A percentile compares a stretch with the other conserved stretches of the same genome.
Evolutionary conservation across 2,888 invertebrate genomes (phyloP).

Genomic region (Dynastes tityus): DNA sequence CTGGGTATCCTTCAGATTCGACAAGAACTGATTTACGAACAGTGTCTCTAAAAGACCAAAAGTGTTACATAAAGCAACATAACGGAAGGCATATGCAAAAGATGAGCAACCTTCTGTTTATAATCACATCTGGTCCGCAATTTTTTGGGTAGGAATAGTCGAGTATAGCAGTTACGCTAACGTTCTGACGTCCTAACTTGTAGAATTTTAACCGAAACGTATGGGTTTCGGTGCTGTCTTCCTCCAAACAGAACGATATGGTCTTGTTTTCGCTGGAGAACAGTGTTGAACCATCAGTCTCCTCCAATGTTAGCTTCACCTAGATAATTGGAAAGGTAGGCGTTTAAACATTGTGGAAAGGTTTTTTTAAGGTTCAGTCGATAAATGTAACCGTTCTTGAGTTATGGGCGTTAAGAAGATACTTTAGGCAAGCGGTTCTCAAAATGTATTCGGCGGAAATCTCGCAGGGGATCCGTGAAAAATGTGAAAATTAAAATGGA

Average conservation of each 20-base stretch:
- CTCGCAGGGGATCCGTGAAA: too few species aligned
- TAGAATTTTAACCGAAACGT: slow-evolving; percentile 63
- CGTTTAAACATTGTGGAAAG: too few species aligned
- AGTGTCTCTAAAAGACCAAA: slow-evolving; percentile 72
- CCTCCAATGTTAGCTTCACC: slow-evolving; percentile 64
- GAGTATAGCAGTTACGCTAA: slow-evolving; percentile 72
- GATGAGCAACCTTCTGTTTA: slow-evolving; percentile 24
- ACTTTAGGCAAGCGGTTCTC: too few species aligned
- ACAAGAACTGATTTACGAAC: slow-evolving; percentile 77
- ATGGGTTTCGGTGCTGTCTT: slow-evolving; percentile 63
- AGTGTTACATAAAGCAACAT: not conserved
- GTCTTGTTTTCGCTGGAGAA: slow-evolving; percentile 57
- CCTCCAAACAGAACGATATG: slow-evolving; percentile 47
- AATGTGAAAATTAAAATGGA: too few species aligned
- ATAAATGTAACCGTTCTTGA: too few species aligned
- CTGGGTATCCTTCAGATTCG: slow-evolving; percentile 82
- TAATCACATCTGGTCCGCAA: slow-evolving; percentile 66
- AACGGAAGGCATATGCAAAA: not conserved
- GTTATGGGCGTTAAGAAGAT: too few species aligned
- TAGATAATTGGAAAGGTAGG: slow-evolving; percentile 43
- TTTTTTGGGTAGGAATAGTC: slow-evolving; percentile 69
- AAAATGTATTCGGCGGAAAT: too few species aligned
- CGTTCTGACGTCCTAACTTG: slow-evolving; percentile 68
- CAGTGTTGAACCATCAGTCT: slow-evolving; percentile 62
- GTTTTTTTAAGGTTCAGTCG: too few species aligned